phyloP scores from a whole-genome alignment of 1,140 invertebrate species.

The Philotrypesis tridentata region DNA sequence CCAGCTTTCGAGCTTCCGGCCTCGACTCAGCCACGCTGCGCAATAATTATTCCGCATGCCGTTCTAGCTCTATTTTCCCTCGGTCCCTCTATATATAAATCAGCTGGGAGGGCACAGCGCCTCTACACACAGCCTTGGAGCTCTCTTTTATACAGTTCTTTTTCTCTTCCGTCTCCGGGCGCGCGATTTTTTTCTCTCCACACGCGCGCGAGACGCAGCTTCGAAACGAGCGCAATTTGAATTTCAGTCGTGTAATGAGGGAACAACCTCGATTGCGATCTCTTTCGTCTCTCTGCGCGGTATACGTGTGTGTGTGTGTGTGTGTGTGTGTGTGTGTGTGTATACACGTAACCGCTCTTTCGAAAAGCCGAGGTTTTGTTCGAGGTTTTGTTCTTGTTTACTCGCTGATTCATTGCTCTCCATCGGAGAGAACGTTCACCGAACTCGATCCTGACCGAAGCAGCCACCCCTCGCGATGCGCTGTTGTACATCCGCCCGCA shows the following conservation, averaged over 20 bases:
- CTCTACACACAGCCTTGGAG: too few species aligned
- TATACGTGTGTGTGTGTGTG: too few species aligned
- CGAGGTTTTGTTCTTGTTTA: not conserved
- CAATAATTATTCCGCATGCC: constrained; percentile 15
- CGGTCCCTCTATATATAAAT: constrained; percentile 21
- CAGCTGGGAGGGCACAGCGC: not conserved
- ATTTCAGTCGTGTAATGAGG: constrained; percentile 11
- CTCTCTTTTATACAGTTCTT: too few species aligned
- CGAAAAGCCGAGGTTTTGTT: not conserved
- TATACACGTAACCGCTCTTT: too few species aligned
- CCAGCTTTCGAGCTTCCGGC: constrained; percentile 45
- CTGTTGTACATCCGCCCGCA: too few species aligned
- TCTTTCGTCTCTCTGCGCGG: not conserved
- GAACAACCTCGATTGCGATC: not conserved
- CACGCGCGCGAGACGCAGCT: not conserved
- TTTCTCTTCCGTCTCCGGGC: not conserved
- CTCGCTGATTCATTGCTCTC: not conserved
- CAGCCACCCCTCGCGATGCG: too few species aligned
- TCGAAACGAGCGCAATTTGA: not conserved
- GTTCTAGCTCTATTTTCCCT: not conserved
- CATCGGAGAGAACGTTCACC: too few species aligned
- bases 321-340: too few species aligned
- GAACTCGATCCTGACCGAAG: too few species aligned
- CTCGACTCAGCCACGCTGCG: not conserved
- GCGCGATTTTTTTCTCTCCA: not conserved